Conservation (phyloP, 92 coral and sea anemone genomes). For the Parazoanthus atlanticus region DNA sequence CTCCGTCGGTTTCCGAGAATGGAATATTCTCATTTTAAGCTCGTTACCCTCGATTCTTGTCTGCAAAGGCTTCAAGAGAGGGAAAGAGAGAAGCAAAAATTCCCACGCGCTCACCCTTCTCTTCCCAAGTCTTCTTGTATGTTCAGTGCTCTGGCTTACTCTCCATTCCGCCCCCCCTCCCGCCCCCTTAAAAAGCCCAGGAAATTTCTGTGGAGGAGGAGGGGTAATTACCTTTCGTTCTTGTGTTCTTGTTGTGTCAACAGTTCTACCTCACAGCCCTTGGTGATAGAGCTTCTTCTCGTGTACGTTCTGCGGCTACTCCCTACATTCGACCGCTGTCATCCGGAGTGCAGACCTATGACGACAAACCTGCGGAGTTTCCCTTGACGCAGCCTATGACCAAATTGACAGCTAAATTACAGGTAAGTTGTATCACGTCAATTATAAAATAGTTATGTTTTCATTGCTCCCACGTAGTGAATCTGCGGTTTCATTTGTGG, state of each 20-base stretch:
- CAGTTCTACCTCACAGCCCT: conserved; percentile 81
- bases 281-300: conserved; percentile 81
- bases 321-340: conserved; percentile 85
- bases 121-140: too few relatives aligned
- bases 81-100: too few relatives aligned
- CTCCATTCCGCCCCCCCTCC: too few relatives aligned
- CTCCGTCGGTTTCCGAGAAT: neutral
- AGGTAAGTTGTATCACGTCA: neutral
- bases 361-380: conserved; percentile 59
- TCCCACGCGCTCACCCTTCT: too few relatives aligned
- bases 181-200: too few relatives aligned
- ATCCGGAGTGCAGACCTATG: conserved; percentile 79
- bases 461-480: neutral
- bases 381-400: conserved; percentile 82
- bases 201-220: too few relatives aligned
- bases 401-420: conserved; percentile 62
- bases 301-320: conserved; percentile 86
- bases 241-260: neutral
- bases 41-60: too few relatives aligned
- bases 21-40: neutral
- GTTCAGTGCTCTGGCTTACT: too few relatives aligned
- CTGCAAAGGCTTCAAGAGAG: too few relatives aligned
- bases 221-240: neutral
- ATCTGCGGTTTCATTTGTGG: neutral
- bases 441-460: neutral